Base-by-base conservation (phyloP, 1,140 invertebrate genomes). In the Triops cancriformis region DNA sequence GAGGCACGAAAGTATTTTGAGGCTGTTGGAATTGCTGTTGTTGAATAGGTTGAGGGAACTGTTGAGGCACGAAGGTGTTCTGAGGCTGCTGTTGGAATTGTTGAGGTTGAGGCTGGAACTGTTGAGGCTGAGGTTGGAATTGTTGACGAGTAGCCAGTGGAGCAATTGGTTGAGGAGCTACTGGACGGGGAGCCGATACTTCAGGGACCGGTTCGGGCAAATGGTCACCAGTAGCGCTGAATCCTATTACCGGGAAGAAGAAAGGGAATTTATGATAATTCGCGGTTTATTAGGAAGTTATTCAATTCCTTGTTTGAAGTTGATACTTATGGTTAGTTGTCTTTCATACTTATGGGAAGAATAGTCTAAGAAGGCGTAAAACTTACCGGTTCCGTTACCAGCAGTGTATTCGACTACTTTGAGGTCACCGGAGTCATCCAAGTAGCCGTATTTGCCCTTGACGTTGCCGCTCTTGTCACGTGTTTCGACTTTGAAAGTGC, bases 371-470 rank as follows among this genome's bases (percentile, higher is more conserved):
- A 23, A 64, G 18, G 18, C 6, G 10, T n/a, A 18, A 64, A 2
- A 18, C 51, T 18, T 64, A 64, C 51, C 83, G 26, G 81, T 80
- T 18, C 81, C 81, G 72, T 83, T 79, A 18, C 82, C 85, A 27
- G 86, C 85, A 26, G 82, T 81, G 84, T 95, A 95, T 6, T 93
- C 92, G n/a, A 94, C 92, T 72, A 91, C 87, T 85, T 94, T 93
- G 76, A 94, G 89, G 83, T 93, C 89, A 9, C 93, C 93, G 80
- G 89, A 88, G 51, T 90, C 89, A 82, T 94, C 93, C 43, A 94
- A 87, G 84, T 92, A 95, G 76, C 93, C 93, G 84, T 94, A 95
- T 42, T 92, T 93, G 73, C 93, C 93, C 83, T 93, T 93, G 51
- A 94, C 91, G 82, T 93, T 91, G 26, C 93, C 93, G 79, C 90